Conservation (phyloP, 2,797 vertebrate species). For the Platalea minor region DNA sequence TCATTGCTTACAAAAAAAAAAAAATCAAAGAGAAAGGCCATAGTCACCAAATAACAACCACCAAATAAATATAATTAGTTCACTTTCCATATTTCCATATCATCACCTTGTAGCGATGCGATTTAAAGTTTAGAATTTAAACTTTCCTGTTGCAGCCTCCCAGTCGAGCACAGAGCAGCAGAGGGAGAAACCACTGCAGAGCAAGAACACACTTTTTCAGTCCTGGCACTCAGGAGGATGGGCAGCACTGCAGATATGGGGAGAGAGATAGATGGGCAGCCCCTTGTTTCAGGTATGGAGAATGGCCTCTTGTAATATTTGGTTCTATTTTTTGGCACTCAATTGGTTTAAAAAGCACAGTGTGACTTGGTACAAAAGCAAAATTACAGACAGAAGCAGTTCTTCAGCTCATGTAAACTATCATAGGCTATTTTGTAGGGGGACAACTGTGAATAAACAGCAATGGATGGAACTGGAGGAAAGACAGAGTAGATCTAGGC, state of each 20-base stretch:
- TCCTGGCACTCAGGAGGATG: background rate
- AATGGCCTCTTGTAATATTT: background rate
- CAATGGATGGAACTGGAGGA: background rate
- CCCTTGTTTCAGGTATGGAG: fast-evolving
- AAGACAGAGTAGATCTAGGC: background rate
- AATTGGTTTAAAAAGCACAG: background rate
- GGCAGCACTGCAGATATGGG: background rate
- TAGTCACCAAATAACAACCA: background rate
- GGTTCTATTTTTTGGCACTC: background rate
- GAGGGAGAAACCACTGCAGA: background rate
- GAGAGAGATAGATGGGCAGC: background rate
- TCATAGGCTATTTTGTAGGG: background rate
- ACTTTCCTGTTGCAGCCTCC: background rate
- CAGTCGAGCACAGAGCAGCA: background rate
- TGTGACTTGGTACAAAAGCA: background rate
- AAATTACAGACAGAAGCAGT: background rate
- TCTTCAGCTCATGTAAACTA: background rate
- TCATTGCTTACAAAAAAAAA: background rate
- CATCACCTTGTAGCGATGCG: background rate
- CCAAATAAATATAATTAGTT: background rate
- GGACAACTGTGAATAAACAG: background rate
- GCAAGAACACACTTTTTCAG: background rate
- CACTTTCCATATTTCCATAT: background rate
- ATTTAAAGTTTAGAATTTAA: background rate
- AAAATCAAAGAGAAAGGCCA: background rate